These are phyloP conservation scores for Onychomys torridus DNA, from an alignment of 2,797 vertebrate species.

Conservation along the genomic window DNA sequence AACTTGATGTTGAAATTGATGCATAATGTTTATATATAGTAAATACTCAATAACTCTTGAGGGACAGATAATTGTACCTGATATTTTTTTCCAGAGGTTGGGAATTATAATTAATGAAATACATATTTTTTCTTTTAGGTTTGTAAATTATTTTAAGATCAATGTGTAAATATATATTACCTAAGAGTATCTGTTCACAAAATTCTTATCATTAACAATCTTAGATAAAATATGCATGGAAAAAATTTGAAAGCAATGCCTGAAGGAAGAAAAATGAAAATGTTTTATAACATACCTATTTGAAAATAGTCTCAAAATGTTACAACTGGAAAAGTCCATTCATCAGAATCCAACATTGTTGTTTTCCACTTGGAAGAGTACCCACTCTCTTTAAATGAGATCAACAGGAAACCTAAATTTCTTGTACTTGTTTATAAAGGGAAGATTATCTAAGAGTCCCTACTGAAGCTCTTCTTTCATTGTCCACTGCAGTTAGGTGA, in stretches of 20 bases:
- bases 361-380: neutral
- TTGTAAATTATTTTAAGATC: constrained; percentile 3
- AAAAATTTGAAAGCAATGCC: neutral
- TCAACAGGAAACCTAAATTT: neutral
- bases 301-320: neutral
- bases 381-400: neutral
- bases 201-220: neutral
- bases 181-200: neutral
- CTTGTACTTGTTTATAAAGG: neutral
- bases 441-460: neutral
- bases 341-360: neutral
- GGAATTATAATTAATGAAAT: neutral
- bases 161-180: neutral
- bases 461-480: neutral
- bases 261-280: neutral
- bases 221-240: neutral
- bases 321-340: neutral
- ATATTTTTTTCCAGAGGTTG: neutral
- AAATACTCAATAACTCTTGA: neutral
- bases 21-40: neutral
- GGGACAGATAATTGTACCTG: neutral
- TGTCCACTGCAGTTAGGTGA: too few relatives aligned
- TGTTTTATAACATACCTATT: neutral
- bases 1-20: neutral
- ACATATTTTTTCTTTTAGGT: neutral